A percentile compares a stretch with the other conserved stretches of the same genome.
phyloP scores from a whole-genome alignment of 2,888 invertebrate genomes.

The Meiosimyza platycephala region DNA sequence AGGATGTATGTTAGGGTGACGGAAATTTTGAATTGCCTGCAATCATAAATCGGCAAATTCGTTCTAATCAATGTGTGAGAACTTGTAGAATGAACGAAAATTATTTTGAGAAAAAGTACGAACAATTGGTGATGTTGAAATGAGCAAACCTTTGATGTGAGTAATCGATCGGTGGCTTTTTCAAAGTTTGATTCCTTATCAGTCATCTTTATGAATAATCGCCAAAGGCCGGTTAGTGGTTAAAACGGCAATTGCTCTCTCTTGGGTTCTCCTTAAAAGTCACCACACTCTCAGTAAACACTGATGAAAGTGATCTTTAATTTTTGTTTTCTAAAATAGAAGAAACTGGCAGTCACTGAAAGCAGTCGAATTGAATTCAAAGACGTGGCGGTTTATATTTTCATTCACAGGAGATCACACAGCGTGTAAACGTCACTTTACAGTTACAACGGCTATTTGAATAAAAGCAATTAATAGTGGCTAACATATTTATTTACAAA shows the following conservation, averaged over 20 bases:
- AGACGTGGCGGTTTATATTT: background rate
- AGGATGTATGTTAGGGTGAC: background rate
- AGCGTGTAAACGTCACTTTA: no score
- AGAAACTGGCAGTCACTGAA: background rate
- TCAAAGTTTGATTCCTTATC: background rate
- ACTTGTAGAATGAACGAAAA: background rate
- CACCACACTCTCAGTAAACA: no score
- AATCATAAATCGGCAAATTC: background rate
- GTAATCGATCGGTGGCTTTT: background rate
- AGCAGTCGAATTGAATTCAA: constrained; percentile 14
- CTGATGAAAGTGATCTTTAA: no score
- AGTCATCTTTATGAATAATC: background rate
- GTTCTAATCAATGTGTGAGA: background rate
- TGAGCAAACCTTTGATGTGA: background rate
- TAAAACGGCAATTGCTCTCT: no score
- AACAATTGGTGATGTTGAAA: background rate
- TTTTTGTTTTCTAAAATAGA: constrained; percentile 2
- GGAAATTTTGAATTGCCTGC: background rate
- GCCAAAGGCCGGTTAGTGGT: background rate
- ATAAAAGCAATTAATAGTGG: no score
- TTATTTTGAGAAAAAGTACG: background rate
- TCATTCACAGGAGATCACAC: no score
- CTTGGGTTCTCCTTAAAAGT: no score
- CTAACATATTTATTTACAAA: constrained; percentile 4
- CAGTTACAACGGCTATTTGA: no score